These are phyloP conservation scores for Engraulis encrasicolus DNA, from an alignment of 2,113 vertebrate species.

Conservation along the genomic window DNA sequence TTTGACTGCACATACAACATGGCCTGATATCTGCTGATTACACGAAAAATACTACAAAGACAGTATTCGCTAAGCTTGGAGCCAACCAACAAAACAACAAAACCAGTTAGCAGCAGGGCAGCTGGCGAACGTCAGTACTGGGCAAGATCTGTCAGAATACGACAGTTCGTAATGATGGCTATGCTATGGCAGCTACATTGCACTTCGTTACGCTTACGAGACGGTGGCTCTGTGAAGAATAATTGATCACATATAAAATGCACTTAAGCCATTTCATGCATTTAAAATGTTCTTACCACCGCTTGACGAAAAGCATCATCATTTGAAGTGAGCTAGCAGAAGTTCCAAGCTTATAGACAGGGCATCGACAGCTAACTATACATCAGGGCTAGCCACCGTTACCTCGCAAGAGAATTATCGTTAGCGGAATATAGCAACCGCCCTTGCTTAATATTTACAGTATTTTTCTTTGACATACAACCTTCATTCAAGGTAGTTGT, in stretches of 20 bases:
- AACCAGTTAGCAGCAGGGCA: background rate
- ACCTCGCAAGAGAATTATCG: slow-evolving; percentile 2
- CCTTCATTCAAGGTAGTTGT: slow-evolving; percentile 1
- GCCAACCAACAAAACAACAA: background rate
- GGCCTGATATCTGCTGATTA: too few species aligned
- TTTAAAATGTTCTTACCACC: background rate
- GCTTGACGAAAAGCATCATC: background rate
- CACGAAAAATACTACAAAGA: background rate
- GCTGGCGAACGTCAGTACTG: slow-evolving; percentile 1
- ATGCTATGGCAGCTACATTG: background rate
- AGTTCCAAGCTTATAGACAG: background rate
- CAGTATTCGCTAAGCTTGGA: background rate
- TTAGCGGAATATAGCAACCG: background rate
- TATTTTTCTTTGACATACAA: background rate
- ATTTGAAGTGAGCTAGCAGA: background rate
- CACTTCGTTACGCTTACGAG: too few species aligned
- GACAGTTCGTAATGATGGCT: background rate
- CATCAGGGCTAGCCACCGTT: background rate
- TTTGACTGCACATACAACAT: too few species aligned
- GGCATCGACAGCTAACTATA: background rate
- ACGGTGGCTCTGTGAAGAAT: background rate
- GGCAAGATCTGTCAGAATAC: background rate
- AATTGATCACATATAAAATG: background rate
- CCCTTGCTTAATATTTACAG: slow-evolving; percentile 6
- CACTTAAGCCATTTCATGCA: too few species aligned